Conservation (phyloP, 1,140 invertebrate genomes). For the Leguminivora glycinivorella region DNA sequence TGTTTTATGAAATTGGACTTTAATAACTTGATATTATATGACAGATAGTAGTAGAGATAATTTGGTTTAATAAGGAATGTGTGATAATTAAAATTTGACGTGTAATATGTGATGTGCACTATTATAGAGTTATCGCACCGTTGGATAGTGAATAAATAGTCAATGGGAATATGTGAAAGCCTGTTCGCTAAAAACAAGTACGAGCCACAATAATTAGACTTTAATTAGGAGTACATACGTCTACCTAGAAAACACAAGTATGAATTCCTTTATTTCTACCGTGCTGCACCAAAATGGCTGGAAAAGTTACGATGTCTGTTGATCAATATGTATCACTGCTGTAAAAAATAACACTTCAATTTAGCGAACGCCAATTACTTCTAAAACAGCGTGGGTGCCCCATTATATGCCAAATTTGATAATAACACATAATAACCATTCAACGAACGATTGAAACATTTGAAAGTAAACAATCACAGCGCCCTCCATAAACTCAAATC, state of each 20-base stretch:
- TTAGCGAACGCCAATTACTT: not conserved
- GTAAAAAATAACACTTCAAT: not conserved
- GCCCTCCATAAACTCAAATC: not conserved
- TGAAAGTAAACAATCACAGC: not conserved
- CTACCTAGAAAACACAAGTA: too few relatives aligned
- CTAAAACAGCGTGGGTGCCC: not conserved
- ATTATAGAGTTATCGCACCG: conserved; percentile 6
- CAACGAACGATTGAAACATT: conserved; percentile 36
- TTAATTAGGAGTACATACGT: too few relatives aligned
- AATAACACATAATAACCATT: conserved; percentile 41
- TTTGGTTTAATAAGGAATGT: conserved; percentile 11
- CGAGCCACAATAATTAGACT: too few relatives aligned
- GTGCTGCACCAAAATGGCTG: too few relatives aligned
- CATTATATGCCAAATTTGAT: conserved; percentile 44
- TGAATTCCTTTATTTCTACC: too few relatives aligned
- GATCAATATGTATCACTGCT: too few relatives aligned
- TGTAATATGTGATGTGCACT: conserved; percentile 7
- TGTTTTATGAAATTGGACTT: not conserved
- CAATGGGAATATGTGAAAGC: conserved; percentile 3
- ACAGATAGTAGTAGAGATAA: not conserved
- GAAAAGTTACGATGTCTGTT: too few relatives aligned
- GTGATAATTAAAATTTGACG: conserved; percentile 20
- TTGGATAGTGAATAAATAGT: not conserved
- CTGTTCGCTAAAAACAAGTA: not conserved
- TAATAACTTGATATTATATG: not conserved